Evolutionary conservation across 2,888 invertebrate species (phyloP).

Genomic region (Hyppa rectilinea): DNA sequence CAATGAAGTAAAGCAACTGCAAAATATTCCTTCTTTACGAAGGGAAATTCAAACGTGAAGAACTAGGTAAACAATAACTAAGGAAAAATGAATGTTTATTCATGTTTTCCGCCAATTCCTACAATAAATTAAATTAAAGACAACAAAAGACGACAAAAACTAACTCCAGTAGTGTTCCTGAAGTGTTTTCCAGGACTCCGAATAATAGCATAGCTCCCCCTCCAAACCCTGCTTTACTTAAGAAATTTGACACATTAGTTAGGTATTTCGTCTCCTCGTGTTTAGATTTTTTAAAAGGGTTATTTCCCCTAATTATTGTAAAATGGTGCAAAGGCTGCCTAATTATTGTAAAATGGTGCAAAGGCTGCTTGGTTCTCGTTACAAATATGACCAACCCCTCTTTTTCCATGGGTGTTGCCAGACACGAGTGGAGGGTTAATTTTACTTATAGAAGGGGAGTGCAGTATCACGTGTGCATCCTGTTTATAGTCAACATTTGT

Average conservation of each 20-base stretch:
- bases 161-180: neutral
- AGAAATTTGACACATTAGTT: neutral
- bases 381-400: neutral
- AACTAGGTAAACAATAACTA: slow-evolving; percentile 25
- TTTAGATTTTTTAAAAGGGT: neutral
- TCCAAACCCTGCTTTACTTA: neutral
- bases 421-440: neutral
- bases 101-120: slow-evolving; percentile 22
- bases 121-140: slow-evolving; percentile 7
- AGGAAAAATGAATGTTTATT: slow-evolving; percentile 37
- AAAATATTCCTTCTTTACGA: neutral
- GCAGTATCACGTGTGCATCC: neutral
- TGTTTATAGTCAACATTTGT: neutral
- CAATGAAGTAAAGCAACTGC: neutral
- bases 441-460: neutral
- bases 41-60: slow-evolving; percentile 9
- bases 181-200: neutral
- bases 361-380: neutral
- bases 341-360: slow-evolving; percentile 4
- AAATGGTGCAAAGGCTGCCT: too few relatives aligned
- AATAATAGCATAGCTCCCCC: neutral
- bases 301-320: neutral
- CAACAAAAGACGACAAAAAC: slow-evolving; percentile 2
- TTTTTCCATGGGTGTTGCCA: neutral
- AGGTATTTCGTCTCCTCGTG: neutral